Evolutionary conservation across 2,113 vertebrate genomes (phyloP).

Genomic region (Gavialis gangeticus): DNA sequence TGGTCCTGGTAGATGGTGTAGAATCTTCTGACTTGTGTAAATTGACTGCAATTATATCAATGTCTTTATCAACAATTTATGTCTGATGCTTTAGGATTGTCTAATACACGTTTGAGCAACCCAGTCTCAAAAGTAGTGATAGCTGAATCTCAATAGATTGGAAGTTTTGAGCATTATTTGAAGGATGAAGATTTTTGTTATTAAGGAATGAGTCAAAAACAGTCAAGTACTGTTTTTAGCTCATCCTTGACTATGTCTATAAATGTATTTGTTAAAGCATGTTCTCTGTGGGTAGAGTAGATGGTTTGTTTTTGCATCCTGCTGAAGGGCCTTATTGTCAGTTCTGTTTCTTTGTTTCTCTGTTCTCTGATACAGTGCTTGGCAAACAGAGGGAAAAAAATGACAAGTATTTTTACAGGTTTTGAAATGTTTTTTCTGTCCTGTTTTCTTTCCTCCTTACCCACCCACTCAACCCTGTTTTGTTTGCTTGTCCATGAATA

Average conservation of each 20-base stretch:
- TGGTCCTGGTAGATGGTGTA: too few relatives aligned
- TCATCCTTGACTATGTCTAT: conserved; percentile 12
- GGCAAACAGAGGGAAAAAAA: conserved; percentile 14
- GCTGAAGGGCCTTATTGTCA: conserved; percentile 23
- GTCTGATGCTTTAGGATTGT: background rate
- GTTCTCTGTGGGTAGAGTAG: conserved; percentile 21
- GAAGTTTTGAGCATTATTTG: conserved; percentile 6
- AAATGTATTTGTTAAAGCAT: conserved; percentile 41
- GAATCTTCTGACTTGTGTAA: background rate
- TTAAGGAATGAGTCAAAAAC: conserved; percentile 12
- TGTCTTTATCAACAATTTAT: background rate
- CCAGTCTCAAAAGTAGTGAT: background rate
- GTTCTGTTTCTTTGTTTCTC: conserved; percentile 15
- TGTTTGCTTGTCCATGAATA: background rate
- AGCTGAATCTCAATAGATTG: background rate
- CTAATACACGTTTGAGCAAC: background rate
- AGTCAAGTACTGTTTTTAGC: background rate
- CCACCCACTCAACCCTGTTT: background rate
- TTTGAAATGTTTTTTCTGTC: conserved; percentile 39
- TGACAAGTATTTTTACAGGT: conserved; percentile 37
- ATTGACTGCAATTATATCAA: background rate
- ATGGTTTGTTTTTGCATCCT: conserved; percentile 48
- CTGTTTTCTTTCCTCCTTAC: too few relatives aligned
- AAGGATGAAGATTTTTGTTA: conserved; percentile 19
- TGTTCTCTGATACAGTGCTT: conserved; percentile 57